phyloP scores from a whole-genome alignment of 1,140 invertebrate genomes.

The Hylyphantes graminicola region DNA sequence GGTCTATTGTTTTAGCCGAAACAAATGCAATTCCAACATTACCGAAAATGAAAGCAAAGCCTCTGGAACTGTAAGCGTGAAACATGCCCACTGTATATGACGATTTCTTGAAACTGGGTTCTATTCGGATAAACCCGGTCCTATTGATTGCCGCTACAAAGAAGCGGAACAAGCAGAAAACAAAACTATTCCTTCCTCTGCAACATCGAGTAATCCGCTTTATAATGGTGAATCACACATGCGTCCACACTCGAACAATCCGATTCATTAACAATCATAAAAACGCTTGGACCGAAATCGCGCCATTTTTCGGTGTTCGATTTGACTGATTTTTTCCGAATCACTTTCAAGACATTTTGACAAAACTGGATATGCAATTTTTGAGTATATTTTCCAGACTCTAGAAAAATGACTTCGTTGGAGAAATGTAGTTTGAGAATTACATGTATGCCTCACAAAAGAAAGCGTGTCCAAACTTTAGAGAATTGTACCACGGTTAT shows the following conservation, averaged over 20 bases:
- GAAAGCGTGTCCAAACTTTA: no score
- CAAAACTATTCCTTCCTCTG: neutral
- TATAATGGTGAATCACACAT: neutral
- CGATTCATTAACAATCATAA: conserved; percentile 10
- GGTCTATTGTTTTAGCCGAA: no score
- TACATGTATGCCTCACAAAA: no score
- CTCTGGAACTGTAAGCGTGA: no score
- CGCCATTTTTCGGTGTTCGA: neutral
- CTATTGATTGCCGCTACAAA: conserved; percentile 21
- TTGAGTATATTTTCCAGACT: neutral
- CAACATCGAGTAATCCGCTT: neutral
- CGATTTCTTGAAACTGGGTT: no score
- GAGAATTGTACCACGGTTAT: no score
- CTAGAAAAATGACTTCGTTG: neutral
- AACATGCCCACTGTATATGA: no score
- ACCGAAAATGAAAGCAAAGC: no score
- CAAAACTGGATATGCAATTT: neutral
- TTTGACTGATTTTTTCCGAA: neutral
- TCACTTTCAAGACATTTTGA: neutral
- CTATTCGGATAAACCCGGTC: no score
- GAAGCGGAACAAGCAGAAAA: neutral
- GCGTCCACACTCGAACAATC: neutral
- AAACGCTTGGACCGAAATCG: neutral
- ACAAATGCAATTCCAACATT: no score
- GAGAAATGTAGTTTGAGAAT: neutral